Evolutionary conservation across 1,140 invertebrate species (phyloP).

Genomic region (Drosophila bifasciata): DNA sequence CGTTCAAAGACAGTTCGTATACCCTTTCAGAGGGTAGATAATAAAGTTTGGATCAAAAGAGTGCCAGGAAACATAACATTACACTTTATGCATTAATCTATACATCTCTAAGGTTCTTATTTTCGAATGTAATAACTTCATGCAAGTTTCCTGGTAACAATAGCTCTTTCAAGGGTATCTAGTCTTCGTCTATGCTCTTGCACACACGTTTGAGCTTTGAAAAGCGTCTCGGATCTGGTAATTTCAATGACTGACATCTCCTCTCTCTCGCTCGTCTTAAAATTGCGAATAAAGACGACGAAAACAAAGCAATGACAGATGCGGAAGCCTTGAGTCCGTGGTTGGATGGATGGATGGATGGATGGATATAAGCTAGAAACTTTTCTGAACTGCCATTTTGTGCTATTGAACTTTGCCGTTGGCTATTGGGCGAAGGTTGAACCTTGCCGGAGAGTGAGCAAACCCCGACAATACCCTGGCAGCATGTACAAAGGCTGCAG

Average conservation of each 20-base stretch:
- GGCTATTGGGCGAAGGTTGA: conserved; percentile 31
- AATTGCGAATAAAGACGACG: conserved; percentile 33
- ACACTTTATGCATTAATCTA: too few species aligned
- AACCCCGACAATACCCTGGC: conserved; percentile 12
- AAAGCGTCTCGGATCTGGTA: conserved; percentile 12
- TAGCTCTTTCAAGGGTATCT: too few species aligned
- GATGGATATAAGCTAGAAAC: conserved; percentile 36
- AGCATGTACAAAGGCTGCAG: conserved; percentile 3
- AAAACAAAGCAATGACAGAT: conserved; percentile 45
- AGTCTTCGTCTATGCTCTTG: neutral
- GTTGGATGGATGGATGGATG: conserved; percentile 3
- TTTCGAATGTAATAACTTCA: neutral
- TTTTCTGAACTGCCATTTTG: conserved; percentile 52
- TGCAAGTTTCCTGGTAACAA: too few species aligned
- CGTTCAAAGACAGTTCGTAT: conserved; percentile 42
- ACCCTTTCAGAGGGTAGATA: neutral
- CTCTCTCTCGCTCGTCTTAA: conserved; percentile 23
- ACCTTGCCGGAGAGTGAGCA: conserved; percentile 39
- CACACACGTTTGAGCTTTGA: conserved; percentile 14
- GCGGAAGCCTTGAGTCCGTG: conserved; percentile 37
- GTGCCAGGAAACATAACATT: too few species aligned
- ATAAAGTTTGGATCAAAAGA: too few species aligned
- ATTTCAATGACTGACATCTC: conserved; percentile 25
- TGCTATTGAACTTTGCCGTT: conserved; percentile 71
- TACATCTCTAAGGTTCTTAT: too few species aligned